phyloP scores from a whole-genome alignment of 2,113 vertebrate genomes.

The Chunga burmeisteri region DNA sequence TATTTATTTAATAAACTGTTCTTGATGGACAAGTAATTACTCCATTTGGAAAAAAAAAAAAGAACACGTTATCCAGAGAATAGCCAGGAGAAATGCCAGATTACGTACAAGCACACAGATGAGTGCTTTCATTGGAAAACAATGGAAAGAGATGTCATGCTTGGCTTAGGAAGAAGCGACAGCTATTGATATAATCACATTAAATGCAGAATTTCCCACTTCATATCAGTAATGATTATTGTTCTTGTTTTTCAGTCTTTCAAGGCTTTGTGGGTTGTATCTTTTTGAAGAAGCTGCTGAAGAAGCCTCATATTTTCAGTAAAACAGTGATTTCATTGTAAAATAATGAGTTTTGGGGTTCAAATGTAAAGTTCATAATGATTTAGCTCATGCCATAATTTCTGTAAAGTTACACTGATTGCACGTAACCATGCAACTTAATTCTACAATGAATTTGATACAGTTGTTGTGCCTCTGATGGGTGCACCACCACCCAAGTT shows the following conservation, averaged over 20 bases:
- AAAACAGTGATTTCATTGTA: not conserved
- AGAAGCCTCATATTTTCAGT: not conserved
- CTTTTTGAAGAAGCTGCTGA: not conserved
- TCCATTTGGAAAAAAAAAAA: not conserved
- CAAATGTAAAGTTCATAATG: not conserved
- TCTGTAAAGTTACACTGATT: not conserved
- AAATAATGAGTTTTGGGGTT: not conserved
- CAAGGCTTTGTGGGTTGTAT: not conserved
- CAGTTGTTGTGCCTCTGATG: not conserved
- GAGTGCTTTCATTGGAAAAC: not conserved
- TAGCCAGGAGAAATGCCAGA: constrained; percentile 12
- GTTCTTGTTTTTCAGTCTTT: not conserved
- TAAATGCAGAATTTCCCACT: not conserved
- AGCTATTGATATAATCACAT: not conserved
- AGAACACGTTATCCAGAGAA: not conserved
- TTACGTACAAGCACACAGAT: not conserved
- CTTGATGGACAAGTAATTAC: not conserved
- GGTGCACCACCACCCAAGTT: not conserved
- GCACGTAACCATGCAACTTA: not conserved
- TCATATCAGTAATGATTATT: not conserved
- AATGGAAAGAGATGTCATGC: not conserved
- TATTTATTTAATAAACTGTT: not conserved
- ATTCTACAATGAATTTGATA: not conserved
- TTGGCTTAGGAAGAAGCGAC: not conserved
- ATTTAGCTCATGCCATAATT: not conserved